Base-by-base conservation (phyloP, 2,113 vertebrate species). In the Corythaeola cristata region DNA sequence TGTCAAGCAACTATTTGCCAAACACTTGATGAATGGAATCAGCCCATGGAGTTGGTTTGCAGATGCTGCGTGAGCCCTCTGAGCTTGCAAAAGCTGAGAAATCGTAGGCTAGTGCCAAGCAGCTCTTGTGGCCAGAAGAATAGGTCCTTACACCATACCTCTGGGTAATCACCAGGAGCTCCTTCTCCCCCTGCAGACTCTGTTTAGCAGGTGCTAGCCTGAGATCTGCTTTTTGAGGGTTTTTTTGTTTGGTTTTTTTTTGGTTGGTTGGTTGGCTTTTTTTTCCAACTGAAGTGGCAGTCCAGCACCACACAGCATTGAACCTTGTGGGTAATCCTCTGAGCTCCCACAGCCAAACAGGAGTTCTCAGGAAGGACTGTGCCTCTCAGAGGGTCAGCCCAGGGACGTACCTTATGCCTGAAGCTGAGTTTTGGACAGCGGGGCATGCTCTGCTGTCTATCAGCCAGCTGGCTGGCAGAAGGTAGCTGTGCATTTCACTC, bases 31-130 rank as follows among this genome's bases (percentile, higher is more conserved):
- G n/a, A 37, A 6, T 22, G 45, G 69, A 30, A 33, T 39, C 30
- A 0, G 4, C 24, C 32, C 0, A 0, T 58, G 47, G 24, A 9
- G 12, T 5, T 58, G 55, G 4, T 50, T 41, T 84, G 49, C 32
- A 21, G 64, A 4, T 69, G 33, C 24, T 44, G 17, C 15, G 0
- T 35, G 49, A 63, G 44, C 24, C 74, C 21, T 63, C 58, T 53
- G 58, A 53, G 32, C 58, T 81, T 33, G 6, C 5, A 32, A 7
- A 32, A 13, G n/a, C 22, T 41, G 27, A 41, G 44, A 85, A 81
- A 32, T 73, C 11, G 2, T 12, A 67, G 20, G 41, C 44, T 49
- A 15, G 49, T 41, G 56, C 35, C n/a, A 59, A 66, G 28, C 17
- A 39, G 44, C 37, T 23, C 12, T 49, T 44, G 39, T 30, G 53